Base-by-base conservation (phyloP, 1,140 invertebrate species). In the Drosophila biarmipes region DNA sequence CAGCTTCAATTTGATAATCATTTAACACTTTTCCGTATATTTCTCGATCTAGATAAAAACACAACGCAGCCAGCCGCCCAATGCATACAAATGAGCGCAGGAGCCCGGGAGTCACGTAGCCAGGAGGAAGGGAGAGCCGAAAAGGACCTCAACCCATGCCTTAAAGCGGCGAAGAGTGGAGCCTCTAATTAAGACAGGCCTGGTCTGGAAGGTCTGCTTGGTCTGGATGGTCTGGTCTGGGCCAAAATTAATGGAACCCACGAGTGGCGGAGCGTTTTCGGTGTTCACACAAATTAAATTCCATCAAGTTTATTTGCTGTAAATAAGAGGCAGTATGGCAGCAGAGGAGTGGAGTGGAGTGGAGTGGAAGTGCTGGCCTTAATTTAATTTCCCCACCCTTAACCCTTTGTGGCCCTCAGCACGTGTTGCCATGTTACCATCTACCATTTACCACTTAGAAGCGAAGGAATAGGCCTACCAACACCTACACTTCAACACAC, bases 281-380 rank as follows among this genome's bases (percentile, higher is more conserved):
- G 58, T 37, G 71, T 57, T 74, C 52, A 46, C 58, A 72, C 55
- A 78, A 87, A 87, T 87, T 81, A 78, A 87, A 81, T 86, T 86
- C 62, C 78, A 63, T 63, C 62, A 77, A 85, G 67, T 86, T 80
- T 85, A 77, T 85, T 80, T 80, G 77, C 80, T 84, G 76, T 56
- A 81, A 81, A 81, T 76, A 57, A 74, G 45, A 31, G 29, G 29
- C 29, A 31, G 29, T 31, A 8, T 31, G 29, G 29, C 7, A 31
- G 45, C 38, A 58, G 53, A 34, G 24, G 24, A 71, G 24, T 58
- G 42, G 59, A 21, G 57, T 24, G 24, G 24, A 24, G 24, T 24
- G 27, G 49, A 59, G 49, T 46, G 21, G 21, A 62, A 51, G 40
- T 35, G 29, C 56, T 55, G 49, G 51, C 21, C 58, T 17, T 74